These are phyloP conservation scores for Heliconius ethilla DNA, from an alignment of 2,888 invertebrate genomes.

Conservation along the genomic window DNA sequence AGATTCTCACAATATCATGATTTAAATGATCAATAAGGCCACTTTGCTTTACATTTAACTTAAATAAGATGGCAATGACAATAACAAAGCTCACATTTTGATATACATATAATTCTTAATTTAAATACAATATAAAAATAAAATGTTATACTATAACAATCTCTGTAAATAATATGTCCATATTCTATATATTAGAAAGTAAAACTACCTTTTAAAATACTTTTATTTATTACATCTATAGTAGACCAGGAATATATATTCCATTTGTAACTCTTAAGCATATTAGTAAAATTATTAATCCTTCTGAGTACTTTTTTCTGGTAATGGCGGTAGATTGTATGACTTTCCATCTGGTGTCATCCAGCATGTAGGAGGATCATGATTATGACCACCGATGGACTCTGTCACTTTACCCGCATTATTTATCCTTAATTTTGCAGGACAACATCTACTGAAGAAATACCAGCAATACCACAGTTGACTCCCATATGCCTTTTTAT, in stretches of 20 bases:
- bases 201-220: constrained; percentile 22
- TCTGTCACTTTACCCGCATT: constrained; percentile 75
- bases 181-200: constrained; percentile 5
- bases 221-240: constrained; percentile 8
- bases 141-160: constrained; percentile 22
- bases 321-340: constrained; percentile 70
- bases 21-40: background rate
- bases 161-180: constrained; percentile 26
- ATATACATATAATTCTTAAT: background rate
- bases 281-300: constrained; percentile 20
- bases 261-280: background rate
- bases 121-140: constrained; percentile 21
- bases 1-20: constrained; percentile 7
- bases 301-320: constrained; percentile 59
- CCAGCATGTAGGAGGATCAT: constrained; percentile 78
- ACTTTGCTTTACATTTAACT: background rate
- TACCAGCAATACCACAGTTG: constrained; percentile 80
- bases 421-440: constrained; percentile 74
- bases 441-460: constrained; percentile 78
- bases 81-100: background rate
- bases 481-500: constrained; percentile 79
- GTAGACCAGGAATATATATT: background rate
- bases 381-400: constrained; percentile 75
- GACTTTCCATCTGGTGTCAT: constrained; percentile 79
- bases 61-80: constrained; percentile 6